Evolutionary conservation across 2,888 invertebrate species (phyloP).

Genomic region (Pecten maximus): DNA sequence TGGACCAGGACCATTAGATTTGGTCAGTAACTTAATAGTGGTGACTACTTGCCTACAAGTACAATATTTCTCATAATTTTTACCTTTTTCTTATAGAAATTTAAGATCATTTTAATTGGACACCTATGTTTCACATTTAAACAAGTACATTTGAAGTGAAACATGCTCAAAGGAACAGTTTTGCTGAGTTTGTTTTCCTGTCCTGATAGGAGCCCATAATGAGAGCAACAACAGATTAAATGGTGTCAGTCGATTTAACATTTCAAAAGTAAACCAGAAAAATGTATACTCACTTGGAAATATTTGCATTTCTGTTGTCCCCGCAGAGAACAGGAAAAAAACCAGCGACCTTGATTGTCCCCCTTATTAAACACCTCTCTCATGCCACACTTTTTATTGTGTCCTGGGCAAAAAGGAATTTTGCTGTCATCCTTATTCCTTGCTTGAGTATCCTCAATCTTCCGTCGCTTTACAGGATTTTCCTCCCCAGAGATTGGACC

Average conservation of each 20-base stretch:
- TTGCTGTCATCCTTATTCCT: slow-evolving; percentile 49
- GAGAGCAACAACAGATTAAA: background rate
- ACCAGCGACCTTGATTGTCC: slow-evolving; percentile 69
- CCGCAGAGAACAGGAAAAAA: slow-evolving; percentile 65
- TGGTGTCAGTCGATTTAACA: background rate
- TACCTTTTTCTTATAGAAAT: too few relatives aligned
- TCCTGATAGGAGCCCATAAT: too few relatives aligned
- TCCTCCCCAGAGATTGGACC: background rate
- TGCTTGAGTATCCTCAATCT: background rate
- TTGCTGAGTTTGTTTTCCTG: too few relatives aligned
- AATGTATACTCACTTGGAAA: slow-evolving; percentile 67
- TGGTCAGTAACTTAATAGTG: too few relatives aligned
- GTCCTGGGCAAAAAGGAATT: slow-evolving; percentile 69
- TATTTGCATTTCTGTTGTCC: slow-evolving; percentile 67
- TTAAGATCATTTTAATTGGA: too few relatives aligned
- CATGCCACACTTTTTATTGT: slow-evolving; percentile 65
- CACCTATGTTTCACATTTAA: too few relatives aligned
- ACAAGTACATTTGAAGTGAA: too few relatives aligned
- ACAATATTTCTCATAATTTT: too few relatives aligned
- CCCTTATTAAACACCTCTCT: slow-evolving; percentile 70
- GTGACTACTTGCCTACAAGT: too few relatives aligned
- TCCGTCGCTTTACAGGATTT: background rate
- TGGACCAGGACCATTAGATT: too few relatives aligned
- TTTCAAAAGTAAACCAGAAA: background rate
- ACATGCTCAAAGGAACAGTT: too few relatives aligned